These are phyloP conservation scores for Danio rerio DNA, from an alignment of 2,113 vertebrate species.

Conservation along the genomic window DNA sequence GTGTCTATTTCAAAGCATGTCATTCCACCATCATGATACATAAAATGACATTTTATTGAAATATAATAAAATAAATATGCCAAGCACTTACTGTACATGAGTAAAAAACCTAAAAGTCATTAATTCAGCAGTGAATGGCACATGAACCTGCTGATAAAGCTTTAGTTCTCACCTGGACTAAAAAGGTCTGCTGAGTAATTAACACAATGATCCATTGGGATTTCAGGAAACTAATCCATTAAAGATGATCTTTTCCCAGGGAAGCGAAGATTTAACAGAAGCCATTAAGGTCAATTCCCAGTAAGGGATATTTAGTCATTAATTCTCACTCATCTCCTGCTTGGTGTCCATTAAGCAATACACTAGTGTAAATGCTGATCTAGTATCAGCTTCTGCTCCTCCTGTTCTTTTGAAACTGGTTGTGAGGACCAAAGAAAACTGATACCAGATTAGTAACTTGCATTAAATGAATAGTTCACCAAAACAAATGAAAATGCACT, in stretches of 20 bases:
- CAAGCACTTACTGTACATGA: background rate
- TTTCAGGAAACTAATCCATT: constrained; percentile 43
- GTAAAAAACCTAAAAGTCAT: background rate
- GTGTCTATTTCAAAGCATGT: background rate
- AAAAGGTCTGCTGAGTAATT: constrained; percentile 29
- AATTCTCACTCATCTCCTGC: constrained; percentile 16
- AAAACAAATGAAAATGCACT: too few species aligned
- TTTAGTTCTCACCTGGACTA: constrained; percentile 6
- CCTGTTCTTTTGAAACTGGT: background rate
- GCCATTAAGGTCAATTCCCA: constrained; percentile 7
- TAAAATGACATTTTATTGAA: background rate
- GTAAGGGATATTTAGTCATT: constrained; percentile 16
- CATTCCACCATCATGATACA: background rate
- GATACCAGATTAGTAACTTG: background rate
- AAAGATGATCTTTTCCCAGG: background rate
- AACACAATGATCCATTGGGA: constrained; percentile 17
- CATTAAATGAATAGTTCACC: too few species aligned
- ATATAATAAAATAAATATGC: background rate
- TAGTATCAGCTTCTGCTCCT: background rate
- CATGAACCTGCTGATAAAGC: background rate
- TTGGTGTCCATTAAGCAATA: background rate
- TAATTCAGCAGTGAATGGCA: background rate
- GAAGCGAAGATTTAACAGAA: constrained; percentile 3
- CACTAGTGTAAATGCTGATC: background rate
- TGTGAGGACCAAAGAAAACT: background rate